phyloP scores from a whole-genome alignment of 2,888 invertebrate species.

The Sarcophaga subvicina region DNA sequence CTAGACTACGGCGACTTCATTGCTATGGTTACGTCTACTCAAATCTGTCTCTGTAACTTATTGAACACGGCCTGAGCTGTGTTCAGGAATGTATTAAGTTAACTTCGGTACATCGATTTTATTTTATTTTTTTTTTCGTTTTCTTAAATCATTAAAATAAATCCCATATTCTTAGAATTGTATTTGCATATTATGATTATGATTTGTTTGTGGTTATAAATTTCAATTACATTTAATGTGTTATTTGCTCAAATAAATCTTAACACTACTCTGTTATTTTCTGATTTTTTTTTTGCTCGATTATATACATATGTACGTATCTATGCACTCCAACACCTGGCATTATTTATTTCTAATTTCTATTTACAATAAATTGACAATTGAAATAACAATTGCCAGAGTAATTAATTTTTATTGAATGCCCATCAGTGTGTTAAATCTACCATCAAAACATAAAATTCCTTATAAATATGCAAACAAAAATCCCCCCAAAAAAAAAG shows the following conservation, averaged over 20 bases:
- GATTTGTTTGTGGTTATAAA: background rate
- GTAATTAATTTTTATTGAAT: conserved; percentile 64
- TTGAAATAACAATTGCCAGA: conserved; percentile 44
- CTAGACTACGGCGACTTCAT: no score
- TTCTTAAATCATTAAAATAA: no score
- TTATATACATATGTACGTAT: no score
- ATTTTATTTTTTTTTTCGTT: no score
- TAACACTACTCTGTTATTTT: background rate
- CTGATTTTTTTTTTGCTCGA: background rate
- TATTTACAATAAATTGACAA: conserved; percentile 55
- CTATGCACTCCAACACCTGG: conserved; percentile 4
- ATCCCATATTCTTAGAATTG: background rate
- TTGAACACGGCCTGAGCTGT: no score
- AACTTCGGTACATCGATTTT: no score
- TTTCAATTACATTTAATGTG: no score
- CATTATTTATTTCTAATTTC: conserved; percentile 48
- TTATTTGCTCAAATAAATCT: no score
- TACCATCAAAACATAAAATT: conserved; percentile 51
- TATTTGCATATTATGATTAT: background rate
- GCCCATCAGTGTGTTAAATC: conserved; percentile 48
- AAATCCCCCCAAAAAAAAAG: background rate
- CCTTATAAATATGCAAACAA: conserved; percentile 54
- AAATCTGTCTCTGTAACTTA: no score
- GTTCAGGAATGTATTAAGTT: no score
- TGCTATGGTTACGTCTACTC: no score